Percentiles rank a stretch among this genome's conserved stretches.
phyloP scores from a whole-genome alignment of 2,888 invertebrate species.

The Ichneumoninae sp. region DNA sequence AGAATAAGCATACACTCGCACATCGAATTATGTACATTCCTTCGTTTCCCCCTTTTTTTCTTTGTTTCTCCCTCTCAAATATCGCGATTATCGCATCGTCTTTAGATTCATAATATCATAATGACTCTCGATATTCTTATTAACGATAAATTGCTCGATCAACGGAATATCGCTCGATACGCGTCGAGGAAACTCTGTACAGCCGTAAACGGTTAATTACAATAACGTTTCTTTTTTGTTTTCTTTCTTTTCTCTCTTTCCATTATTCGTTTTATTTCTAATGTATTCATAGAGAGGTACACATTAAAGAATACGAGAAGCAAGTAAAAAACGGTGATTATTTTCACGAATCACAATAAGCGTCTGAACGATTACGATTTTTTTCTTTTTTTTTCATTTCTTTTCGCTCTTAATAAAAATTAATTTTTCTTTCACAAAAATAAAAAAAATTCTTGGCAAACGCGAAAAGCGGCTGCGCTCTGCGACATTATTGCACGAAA shows the following conservation, averaged over 20 bases:
- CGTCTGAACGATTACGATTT: constrained; percentile 62
- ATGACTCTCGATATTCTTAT: constrained; percentile 35
- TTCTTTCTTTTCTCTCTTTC: not conserved
- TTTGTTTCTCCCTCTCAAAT: constrained; percentile 8
- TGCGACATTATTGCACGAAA: constrained; percentile 64
- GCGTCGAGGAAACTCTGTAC: constrained; percentile 58
- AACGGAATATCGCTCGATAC: constrained; percentile 25
- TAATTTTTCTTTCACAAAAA: constrained; percentile 39
- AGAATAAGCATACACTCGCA: constrained; percentile 60
- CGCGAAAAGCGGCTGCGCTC: constrained; percentile 64
- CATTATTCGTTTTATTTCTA: constrained; percentile 48
- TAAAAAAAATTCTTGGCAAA: constrained; percentile 40
- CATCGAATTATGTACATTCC: constrained; percentile 63
- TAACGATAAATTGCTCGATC: constrained; percentile 35
- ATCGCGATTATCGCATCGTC: constrained; percentile 27
- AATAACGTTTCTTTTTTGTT: constrained; percentile 30
- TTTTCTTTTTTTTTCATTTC: constrained; percentile 42
- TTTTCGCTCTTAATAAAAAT: constrained; percentile 21
- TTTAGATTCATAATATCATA: constrained; percentile 14
- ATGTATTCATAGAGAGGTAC: constrained; percentile 65
- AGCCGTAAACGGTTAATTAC: constrained; percentile 62
- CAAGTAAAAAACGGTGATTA: constrained; percentile 80
- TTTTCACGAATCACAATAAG: constrained; percentile 72
- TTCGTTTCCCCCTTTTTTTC: constrained; percentile 14
- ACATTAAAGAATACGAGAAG: constrained; percentile 79